Base-by-base conservation (phyloP, 2,888 invertebrate species). In the Podotricha telesiphe region DNA sequence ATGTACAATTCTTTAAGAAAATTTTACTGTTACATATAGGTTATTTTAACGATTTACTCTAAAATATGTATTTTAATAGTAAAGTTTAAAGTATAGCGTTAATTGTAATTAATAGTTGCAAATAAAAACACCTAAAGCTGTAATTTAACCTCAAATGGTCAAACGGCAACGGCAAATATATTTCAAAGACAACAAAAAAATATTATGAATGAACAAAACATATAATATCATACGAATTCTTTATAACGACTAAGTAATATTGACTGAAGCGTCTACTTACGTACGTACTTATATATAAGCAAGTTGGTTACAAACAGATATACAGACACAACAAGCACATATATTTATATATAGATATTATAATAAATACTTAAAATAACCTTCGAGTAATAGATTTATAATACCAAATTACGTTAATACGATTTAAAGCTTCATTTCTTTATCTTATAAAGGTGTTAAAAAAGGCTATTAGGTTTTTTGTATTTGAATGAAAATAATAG, bases 351-450 rank as follows among this genome's bases (percentile, higher is more conserved):
- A 53, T 61, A 67, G 28, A 53, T 53, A 53, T 53, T 64, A 59
- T 59, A 53, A 50, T 62, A 61, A 47, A 64, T 67, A 65, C 67
- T 67, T 70, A 50, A 71, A 34, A 37, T 68, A 70, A 62, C 56
- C 67, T 47, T 69, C 50, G 70, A 71, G 59, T 68, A 63, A 65
- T 68, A 51, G 34, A 65, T 68, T 70, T 70, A 53, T 67, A 68
- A 82, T 77, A 82, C 82, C 78, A 78, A 81, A 76, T 77, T 75
- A 82, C 81, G 88, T 85, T 85, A 86, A 86, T 80, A 86, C 90
- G 90, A 91, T 89, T 91, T 91, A 91, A 91, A 91, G 91, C 91
- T 91, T 89, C 79, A 78, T 85, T 89, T 89, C 15, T 62, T 87
- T 82, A 84, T 84, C 86, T 88, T 90, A 91, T 65, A 71, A 63